Conservation (phyloP, 2,888 invertebrate species). For the Lagria hirta region DNA sequence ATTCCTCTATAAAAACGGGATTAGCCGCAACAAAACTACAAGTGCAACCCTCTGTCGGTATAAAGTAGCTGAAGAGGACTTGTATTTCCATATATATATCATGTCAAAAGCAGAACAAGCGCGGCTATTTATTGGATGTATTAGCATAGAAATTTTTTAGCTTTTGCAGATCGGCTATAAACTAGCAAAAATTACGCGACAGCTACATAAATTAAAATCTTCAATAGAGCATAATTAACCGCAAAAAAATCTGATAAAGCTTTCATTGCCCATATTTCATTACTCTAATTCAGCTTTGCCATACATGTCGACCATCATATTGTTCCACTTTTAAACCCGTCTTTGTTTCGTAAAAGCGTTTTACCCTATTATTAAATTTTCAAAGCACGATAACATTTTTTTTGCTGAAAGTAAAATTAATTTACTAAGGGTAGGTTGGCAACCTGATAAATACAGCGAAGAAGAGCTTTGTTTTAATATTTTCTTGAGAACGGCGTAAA, state of each 20-base stretch:
- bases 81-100: constrained; percentile 22
- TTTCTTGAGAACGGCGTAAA: constrained; percentile 19
- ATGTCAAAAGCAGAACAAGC: constrained; percentile 18
- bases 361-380: constrained; percentile 13
- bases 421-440: constrained; percentile 6
- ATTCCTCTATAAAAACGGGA: constrained; percentile 2
- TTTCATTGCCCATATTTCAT: constrained; percentile 16
- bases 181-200: constrained; percentile 6
- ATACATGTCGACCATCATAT: constrained; percentile 11
- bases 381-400: constrained; percentile 13
- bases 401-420: constrained; percentile 13
- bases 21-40: constrained; percentile 9
- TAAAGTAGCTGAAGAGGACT: constrained; percentile 12
- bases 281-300: constrained; percentile 12
- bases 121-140: constrained; percentile 8
- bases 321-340: constrained; percentile 18
- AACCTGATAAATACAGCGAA: no score
- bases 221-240: constrained; percentile 7
- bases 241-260: constrained; percentile 12
- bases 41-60: constrained; percentile 9
- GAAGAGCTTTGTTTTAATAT: no score
- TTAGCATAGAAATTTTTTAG: constrained; percentile 14
- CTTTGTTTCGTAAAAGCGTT: constrained; percentile 14
- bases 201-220: constrained; percentile 1
- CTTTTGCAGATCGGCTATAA: constrained; percentile 6